These are phyloP conservation scores for Pammene fasciana DNA, from an alignment of 2,888 invertebrate species.

Conservation along the genomic window DNA sequence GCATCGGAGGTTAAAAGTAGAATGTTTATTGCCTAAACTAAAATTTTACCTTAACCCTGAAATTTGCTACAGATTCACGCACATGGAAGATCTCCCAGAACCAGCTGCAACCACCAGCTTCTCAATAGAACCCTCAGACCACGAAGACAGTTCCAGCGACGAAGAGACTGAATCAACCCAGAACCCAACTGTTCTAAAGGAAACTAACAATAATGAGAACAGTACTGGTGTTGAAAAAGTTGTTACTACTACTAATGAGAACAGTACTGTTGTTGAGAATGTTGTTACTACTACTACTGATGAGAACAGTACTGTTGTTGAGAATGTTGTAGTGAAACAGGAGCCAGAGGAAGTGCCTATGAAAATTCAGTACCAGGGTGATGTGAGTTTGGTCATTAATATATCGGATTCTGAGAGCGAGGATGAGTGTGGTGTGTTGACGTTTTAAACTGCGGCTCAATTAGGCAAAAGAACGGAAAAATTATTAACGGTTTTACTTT, in stretches of 20 bases:
- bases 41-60: not conserved
- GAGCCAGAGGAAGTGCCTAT: conserved; percentile 8
- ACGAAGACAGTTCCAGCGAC: conserved; percentile 13
- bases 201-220: conserved; percentile 5
- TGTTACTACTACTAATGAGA: no score
- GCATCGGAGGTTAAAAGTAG: no score
- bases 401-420: conserved; percentile 29
- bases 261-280: no score
- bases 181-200: not conserved
- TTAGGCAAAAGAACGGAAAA: not conserved
- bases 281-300: conserved; percentile 9
- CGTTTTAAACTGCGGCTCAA: not conserved
- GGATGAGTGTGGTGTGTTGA: conserved; percentile 1
- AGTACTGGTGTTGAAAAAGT: no score
- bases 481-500: no score
- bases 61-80: conserved; percentile 10
- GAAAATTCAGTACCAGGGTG: conserved; percentile 17
- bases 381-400: conserved; percentile 15
- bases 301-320: not conserved
- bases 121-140: conserved; percentile 5
- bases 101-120: conserved; percentile 1
- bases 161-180: conserved; percentile 4
- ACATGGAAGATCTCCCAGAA: not conserved
- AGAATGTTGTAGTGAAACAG: conserved; percentile 11
- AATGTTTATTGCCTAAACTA: no score